phyloP scores from a whole-genome alignment of 2,888 invertebrate genomes.

The Eristalinus sepulchralis region DNA sequence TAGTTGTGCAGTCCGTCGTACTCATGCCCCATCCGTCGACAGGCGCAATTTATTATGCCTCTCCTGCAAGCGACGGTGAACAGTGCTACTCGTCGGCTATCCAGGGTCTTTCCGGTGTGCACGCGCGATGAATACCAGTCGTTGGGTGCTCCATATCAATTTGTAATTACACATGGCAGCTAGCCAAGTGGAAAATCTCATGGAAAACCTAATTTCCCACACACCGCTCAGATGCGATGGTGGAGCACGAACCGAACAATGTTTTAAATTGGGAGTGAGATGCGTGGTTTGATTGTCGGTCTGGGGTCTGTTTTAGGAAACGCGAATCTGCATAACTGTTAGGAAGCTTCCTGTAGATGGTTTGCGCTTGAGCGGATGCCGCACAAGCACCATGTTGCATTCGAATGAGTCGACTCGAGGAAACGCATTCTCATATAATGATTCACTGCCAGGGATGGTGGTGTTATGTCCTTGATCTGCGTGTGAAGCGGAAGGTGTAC shows the following conservation, averaged over 20 bases:
- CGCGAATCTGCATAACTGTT: constrained; percentile 37
- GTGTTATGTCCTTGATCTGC: neutral
- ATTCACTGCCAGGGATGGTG: neutral
- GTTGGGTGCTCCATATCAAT: constrained; percentile 56
- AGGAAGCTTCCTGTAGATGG: constrained; percentile 35
- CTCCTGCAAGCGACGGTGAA: constrained; percentile 21
- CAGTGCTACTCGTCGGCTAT: constrained; percentile 5
- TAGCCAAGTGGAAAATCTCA: constrained; percentile 28
- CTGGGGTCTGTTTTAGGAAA: neutral
- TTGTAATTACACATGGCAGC: constrained; percentile 11
- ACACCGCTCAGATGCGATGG: neutral
- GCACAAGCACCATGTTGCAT: constrained; percentile 17
- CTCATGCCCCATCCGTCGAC: neutral
- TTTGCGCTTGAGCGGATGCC: neutral
- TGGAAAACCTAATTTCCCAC: neutral
- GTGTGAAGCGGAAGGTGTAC: too few relatives aligned
- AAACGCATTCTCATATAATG: neutral
- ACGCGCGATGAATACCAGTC: constrained; percentile 33
- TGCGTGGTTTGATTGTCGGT: neutral
- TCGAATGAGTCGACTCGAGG: constrained; percentile 1
- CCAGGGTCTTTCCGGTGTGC: constrained; percentile 47
- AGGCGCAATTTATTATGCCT: constrained; percentile 46
- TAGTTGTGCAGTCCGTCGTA: neutral
- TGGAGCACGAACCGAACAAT: neutral
- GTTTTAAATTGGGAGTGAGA: neutral